Conservation (phyloP, 2,888 invertebrate species). For the Loripinus fragilis region DNA sequence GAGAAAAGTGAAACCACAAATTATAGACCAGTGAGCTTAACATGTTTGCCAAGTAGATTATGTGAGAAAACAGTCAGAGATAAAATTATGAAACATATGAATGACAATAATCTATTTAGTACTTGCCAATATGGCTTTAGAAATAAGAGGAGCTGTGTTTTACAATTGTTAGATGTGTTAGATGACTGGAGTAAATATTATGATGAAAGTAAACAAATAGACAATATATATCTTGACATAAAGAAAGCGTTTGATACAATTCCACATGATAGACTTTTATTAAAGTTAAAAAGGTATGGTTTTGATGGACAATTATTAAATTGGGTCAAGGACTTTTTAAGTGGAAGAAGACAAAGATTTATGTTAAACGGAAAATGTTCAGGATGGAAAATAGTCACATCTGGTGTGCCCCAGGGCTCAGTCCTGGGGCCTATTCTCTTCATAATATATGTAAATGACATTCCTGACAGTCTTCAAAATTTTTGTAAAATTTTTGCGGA, state of each 20-base stretch:
- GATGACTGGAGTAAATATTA: constrained; percentile 13
- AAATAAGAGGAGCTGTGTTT: constrained; percentile 11
- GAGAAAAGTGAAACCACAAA: constrained; percentile 18
- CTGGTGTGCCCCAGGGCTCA: constrained; percentile 26
- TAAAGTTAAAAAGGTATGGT: constrained; percentile 14
- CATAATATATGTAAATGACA: constrained; percentile 1
- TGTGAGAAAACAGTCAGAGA: constrained; percentile 18
- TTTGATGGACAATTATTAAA: not conserved
- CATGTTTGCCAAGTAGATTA: constrained; percentile 2
- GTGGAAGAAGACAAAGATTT: constrained; percentile 4
- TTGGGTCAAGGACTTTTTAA: constrained; percentile 20
- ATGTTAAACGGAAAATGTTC: constrained; percentile 16
- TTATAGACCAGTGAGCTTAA: constrained; percentile 14
- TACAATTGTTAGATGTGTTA: constrained; percentile 17
- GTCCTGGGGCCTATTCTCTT: constrained; percentile 24
- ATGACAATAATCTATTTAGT: constrained; percentile 13
- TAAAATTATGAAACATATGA: constrained; percentile 19
- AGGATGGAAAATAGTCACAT: constrained; percentile 26
- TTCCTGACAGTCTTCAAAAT: too few species aligned
- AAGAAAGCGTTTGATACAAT: constrained; percentile 20
- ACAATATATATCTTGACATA: constrained; percentile 17
- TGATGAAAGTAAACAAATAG: constrained; percentile 15
- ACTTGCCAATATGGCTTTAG: constrained; percentile 25
- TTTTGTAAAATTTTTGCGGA: too few species aligned
- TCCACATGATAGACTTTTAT: constrained; percentile 6